Base-by-base conservation (phyloP, 2,888 invertebrate species). In the Amphimallon solstitiale region DNA sequence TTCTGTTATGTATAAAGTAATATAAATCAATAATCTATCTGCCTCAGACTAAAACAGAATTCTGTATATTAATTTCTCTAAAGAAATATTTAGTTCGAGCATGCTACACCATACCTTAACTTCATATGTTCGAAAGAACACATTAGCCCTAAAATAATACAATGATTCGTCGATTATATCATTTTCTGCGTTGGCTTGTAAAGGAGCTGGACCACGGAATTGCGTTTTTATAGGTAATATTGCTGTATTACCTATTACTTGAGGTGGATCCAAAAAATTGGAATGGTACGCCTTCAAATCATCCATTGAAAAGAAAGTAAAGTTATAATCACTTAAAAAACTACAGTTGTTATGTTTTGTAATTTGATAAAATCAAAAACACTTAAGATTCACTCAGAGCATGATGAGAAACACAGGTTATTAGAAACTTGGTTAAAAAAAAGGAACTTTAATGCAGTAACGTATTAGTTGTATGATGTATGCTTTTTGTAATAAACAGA, bases 111-210 rank as follows among this genome's bases (percentile, higher is more conserved):
- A 74, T 83, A 95, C 95, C 89, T 98, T 98, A 68, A 99, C 97
- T 86, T 99, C 98, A 83, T 98, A 99, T 35, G 97, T 98, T 73
- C 98, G 90, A 82, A 99, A 99, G 84, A 99, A 99, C 0, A 99
- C 97, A 85, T 99, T 99, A 0, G 99, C 98, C 85, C 97, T 98
- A 83, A 99, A 99, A 82, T 90, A 99, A 78, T 93, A 93, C 35
- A 99, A 86, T 60, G 98, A 95, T 86, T 99, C 99, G 83, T 99
- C 99, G 73, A 99, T 93, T 70, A 99, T 93, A 83, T 99, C 99
- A 63, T 77, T 75, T 60, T 89, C 87, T 67, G 85, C 86, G n/a
- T 84, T 85, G 12, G 84, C 85, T 40, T 84, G 84, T 60, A 85
- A 85, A 7, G 95, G 94, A 4, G 98, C 97, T 34, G 98, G 98